A percentile compares a stretch with the other conserved stretches of the same genome.
These are phyloP conservation scores for Callopanchax toddi DNA, from an alignment of 2,113 vertebrate species.

Conservation along the genomic window DNA sequence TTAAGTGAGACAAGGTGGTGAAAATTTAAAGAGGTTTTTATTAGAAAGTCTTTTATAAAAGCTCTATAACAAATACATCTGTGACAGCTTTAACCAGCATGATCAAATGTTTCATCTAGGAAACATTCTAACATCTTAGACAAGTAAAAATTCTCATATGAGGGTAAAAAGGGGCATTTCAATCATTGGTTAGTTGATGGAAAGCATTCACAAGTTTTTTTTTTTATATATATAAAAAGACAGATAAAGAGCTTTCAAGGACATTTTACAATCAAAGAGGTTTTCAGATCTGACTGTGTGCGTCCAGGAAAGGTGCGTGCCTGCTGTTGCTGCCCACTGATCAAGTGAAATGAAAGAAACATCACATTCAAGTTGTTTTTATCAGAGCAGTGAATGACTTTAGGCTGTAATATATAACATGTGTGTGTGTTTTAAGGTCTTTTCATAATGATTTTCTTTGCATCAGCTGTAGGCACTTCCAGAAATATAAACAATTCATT, in stretches of 20 bases:
- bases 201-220: slow-evolving; percentile 37
- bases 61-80: slow-evolving; percentile 52
- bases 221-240: too few species aligned
- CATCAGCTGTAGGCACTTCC: neutral
- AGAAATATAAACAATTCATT: neutral
- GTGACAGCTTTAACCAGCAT: slow-evolving; percentile 39
- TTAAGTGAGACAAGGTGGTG: slow-evolving; percentile 4
- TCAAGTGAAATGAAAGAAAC: slow-evolving; percentile 10
- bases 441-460: neutral
- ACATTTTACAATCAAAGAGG: slow-evolving; percentile 49
- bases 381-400: neutral
- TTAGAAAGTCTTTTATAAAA: slow-evolving; percentile 64
- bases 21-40: slow-evolving; percentile 44
- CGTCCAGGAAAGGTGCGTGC: neutral
- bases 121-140: too few species aligned
- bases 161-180: slow-evolving; percentile 13
- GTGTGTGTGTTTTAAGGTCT: neutral
- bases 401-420: neutral
- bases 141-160: slow-evolving; percentile 33
- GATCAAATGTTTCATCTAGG: slow-evolving; percentile 63
- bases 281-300: slow-evolving; percentile 70
- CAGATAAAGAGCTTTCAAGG: slow-evolving; percentile 11
- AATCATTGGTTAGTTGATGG: slow-evolving; percentile 42
- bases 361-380: slow-evolving; percentile 14
- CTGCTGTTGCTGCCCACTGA: neutral